Conservation (phyloP, 92 coral and sea anemone genomes). For the Montipora capitata region DNA sequence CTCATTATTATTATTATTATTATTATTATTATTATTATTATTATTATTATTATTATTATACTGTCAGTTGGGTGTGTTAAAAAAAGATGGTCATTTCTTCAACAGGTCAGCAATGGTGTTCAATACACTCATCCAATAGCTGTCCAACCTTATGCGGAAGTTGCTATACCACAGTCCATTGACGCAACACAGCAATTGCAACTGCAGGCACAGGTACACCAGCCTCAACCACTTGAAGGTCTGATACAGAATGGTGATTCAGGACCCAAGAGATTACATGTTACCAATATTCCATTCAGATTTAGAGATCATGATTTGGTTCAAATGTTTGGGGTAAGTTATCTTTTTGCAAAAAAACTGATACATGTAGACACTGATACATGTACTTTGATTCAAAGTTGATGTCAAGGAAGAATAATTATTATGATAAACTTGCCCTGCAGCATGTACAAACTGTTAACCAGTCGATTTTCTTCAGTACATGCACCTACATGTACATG, state of each 20-base stretch:
- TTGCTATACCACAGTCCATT: constrained; percentile 64
- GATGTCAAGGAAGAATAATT: too few species aligned
- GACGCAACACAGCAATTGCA: constrained; percentile 64
- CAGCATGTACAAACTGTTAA: too few species aligned
- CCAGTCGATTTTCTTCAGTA: too few species aligned
- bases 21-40: too few species aligned
- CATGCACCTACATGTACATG: too few species aligned
- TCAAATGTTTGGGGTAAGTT: constrained; percentile 98
- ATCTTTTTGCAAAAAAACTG: neutral
- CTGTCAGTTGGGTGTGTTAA: neutral
- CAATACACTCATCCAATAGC: constrained; percentile 79
- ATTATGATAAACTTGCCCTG: too few species aligned
- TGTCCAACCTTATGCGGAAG: constrained; percentile 71
- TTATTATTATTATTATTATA: too few species aligned
- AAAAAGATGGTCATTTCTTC: neutral
- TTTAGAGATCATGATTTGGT: constrained; percentile 91
- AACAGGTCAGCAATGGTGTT: constrained; percentile 86
- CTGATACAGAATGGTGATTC: constrained; percentile 65
- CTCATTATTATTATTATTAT: too few species aligned
- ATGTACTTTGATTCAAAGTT: too few species aligned
- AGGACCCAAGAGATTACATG: constrained; percentile 94
- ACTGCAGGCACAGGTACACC: constrained; percentile 65
- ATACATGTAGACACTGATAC: too few species aligned
- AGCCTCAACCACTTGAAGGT: constrained; percentile 71
- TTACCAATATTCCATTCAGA: constrained; percentile 96